Evolutionary conservation across 2,797 vertebrate species (phyloP).

Genomic region (Antrozous pallidus): DNA sequence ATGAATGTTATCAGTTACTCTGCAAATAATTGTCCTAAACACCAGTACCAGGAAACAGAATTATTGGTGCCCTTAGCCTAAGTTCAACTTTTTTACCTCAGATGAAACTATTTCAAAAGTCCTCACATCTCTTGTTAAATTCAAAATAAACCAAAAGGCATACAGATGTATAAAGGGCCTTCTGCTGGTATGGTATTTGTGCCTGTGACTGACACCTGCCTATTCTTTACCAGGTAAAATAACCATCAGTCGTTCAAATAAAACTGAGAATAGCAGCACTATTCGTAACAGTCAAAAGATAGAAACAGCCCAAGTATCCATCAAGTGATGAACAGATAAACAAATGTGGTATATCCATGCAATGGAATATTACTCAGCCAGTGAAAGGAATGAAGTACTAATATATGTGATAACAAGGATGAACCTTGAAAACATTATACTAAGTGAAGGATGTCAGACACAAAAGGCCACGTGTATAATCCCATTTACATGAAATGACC

Average conservation of each 20-base stretch:
- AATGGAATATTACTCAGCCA: not conserved
- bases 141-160: not conserved
- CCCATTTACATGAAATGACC: not conserved
- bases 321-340: not conserved
- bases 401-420: fast-evolving
- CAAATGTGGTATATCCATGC: not conserved
- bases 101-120: not conserved
- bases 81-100: not conserved
- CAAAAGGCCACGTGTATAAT: not conserved
- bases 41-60: not conserved
- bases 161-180: not conserved
- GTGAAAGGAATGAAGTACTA: not conserved
- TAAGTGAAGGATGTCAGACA: not conserved
- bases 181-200: not conserved
- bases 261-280: not conserved
- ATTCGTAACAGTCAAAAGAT: not conserved
- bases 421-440: not conserved
- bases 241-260: not conserved
- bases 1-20: not conserved
- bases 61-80: not conserved
- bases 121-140: not conserved
- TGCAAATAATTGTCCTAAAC: constrained; percentile 5
- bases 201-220: not conserved
- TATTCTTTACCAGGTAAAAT: not conserved
- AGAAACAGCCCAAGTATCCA: not conserved